Base-by-base conservation (phyloP, 1,140 invertebrate species). In the Anastrepha ludens region DNA sequence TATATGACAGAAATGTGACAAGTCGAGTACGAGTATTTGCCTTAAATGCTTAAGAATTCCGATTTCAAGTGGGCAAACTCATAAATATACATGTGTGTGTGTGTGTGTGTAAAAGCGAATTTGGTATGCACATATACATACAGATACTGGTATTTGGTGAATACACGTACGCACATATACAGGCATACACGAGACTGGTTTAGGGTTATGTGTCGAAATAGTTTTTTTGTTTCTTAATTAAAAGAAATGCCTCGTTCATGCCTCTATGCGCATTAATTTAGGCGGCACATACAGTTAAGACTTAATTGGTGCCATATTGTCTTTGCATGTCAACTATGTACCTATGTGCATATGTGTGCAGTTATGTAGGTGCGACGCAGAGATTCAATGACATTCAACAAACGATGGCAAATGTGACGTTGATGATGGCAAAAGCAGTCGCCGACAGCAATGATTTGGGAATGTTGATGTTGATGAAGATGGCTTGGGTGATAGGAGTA, bases 271-370 rank as follows among this genome's bases (percentile, higher is more conserved):
- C 2, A 74, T 65, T 29, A 29, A 65, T 65, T 29, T 65, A 6
- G 20, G 4, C 39, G 41, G 3, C 3, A 67, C 3, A 74, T 44
- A 74, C 17, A 47, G 13, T 17, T 13, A 47, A 70, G 67, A 74
- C 41, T 44, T 74, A 74, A 74, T 81, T 81, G 74, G 74, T 55
- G 74, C n/a, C 47, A 55, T 58, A 81, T 81, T 81, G 47, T 81
- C 74, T 81, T 81, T 20, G 50, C 20, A 81, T 81, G 20, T 9
- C 74, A 81, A 81, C 20, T 50, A 39, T 39, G 11, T 55, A 11
- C 50, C 6, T 55, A 55, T 55, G 50, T 55, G 11, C 3, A 3
- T 55, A 55, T 55, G 50, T 55, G 11, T 55, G 50, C 50, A 81
- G 5, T 20, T 81, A 9, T 7, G n/a, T 9, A 29, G 6, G 13